Percentiles rank a stretch among this genome's conserved stretches.
These are phyloP conservation scores for Jordanella pulchra DNA, from an alignment of 2,797 vertebrate genomes.

Conservation along the genomic window DNA sequence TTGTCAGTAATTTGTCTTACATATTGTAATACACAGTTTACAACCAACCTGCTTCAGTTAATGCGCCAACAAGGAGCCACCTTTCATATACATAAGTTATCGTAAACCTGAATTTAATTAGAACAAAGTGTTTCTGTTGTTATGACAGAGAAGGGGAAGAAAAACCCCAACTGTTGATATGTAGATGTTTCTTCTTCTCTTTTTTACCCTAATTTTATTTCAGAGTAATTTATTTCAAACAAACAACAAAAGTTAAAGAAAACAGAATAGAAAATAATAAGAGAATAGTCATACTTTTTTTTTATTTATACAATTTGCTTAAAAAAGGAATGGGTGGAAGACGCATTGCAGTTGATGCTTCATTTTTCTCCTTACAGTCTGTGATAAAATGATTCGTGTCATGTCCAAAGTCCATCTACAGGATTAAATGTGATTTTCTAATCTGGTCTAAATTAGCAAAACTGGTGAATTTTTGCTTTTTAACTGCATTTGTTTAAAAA, in stretches of 20 bases:
- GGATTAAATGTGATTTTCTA: constrained; percentile 4
- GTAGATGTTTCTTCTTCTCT: background rate
- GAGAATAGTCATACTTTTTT: too few species aligned
- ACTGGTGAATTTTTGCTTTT: constrained; percentile 4
- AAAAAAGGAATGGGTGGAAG: too few species aligned
- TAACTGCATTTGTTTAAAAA: constrained; percentile 1
- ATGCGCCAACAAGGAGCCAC: background rate
- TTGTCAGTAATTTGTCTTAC: background rate
- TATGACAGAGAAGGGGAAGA: background rate
- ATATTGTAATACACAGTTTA: background rate
- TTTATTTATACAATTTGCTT: too few species aligned
- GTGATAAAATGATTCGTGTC: background rate
- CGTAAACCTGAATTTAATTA: background rate
- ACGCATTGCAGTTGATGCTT: background rate
- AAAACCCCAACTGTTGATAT: background rate
- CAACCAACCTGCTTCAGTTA: background rate
- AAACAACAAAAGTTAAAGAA: too few species aligned
- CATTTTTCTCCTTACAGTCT: background rate
- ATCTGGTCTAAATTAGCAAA: constrained; percentile 8
- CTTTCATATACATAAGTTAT: background rate
- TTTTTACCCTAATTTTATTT: background rate
- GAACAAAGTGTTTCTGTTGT: background rate
- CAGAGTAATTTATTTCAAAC: too few species aligned
- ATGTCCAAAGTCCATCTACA: background rate
- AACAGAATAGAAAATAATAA: too few species aligned